phyloP scores from a whole-genome alignment of 1,140 invertebrate genomes.

The Caenorhabditis inopinata region DNA sequence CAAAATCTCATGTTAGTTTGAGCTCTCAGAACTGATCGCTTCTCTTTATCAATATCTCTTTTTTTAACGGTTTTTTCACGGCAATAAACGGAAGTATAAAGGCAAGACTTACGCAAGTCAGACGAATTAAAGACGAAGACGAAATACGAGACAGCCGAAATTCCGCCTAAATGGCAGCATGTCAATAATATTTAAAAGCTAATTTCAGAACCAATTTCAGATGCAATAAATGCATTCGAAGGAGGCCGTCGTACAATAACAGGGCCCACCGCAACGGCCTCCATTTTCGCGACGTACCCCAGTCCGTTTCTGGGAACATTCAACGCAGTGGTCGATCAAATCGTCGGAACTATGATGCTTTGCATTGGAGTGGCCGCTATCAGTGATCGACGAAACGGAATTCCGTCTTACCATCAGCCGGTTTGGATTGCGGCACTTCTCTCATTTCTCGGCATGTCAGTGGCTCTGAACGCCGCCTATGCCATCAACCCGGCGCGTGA shows the following conservation, averaged over 20 bases:
- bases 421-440: constrained; percentile 67
- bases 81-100: no score
- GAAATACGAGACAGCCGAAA: no score
- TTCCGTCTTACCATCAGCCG: constrained; percentile 68
- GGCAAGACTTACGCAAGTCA: no score
- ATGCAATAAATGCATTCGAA: constrained; percentile 69
- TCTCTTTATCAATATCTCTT: no score
- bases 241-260: constrained; percentile 63
- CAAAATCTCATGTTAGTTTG: no score
- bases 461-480: constrained; percentile 66
- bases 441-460: constrained; percentile 33
- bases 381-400: constrained; percentile 69
- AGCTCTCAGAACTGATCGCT: no score
- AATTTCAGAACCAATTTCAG: constrained; percentile 58
- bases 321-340: constrained; percentile 70
- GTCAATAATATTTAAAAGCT: no score
- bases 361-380: constrained; percentile 70
- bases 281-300: constrained; percentile 72
- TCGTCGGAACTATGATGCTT: constrained; percentile 71
- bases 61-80: no score
- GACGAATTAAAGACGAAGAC: no score
- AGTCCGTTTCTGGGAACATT: constrained; percentile 66
- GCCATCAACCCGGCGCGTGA: constrained; percentile 73
- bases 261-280: constrained; percentile 67
- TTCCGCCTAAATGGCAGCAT: no score